Evolutionary conservation across 1,140 invertebrate genomes (phyloP).

Genomic region (Trachelipus rathkii): DNA sequence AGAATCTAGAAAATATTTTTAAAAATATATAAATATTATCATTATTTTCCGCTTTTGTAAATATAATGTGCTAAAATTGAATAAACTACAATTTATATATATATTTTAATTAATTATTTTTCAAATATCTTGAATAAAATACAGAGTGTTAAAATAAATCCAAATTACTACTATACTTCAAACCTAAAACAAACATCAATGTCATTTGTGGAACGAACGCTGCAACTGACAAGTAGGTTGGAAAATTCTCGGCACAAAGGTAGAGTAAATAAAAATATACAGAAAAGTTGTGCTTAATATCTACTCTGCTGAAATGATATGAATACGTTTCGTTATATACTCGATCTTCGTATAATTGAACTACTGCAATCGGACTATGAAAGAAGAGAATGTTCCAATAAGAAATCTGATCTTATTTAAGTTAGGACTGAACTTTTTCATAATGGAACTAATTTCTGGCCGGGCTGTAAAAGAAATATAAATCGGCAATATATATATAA

Average conservation of each 20-base stretch:
- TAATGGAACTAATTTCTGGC: slow-evolving; percentile 34
- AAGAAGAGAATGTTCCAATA: slow-evolving; percentile 59
- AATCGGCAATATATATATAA: slow-evolving; percentile 79
- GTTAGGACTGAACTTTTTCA: slow-evolving; percentile 61
- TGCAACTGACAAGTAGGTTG: slow-evolving; percentile 59
- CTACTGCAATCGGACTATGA: slow-evolving; percentile 65
- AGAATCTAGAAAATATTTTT: too few species aligned
- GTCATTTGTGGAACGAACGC: slow-evolving; percentile 71
- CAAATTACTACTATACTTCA: slow-evolving; percentile 63
- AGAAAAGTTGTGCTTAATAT: slow-evolving; percentile 96
- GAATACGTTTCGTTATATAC: slow-evolving; percentile 90
- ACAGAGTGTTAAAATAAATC: too few species aligned
- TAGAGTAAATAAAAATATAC: slow-evolving; percentile 92
- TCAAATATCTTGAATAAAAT: too few species aligned
- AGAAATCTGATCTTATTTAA: slow-evolving; percentile 63
- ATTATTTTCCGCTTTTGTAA: too few species aligned
- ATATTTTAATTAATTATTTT: too few species aligned
- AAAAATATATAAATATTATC: too few species aligned
- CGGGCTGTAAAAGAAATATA: slow-evolving; percentile 62
- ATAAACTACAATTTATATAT: too few species aligned
- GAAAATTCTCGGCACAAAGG: slow-evolving; percentile 58
- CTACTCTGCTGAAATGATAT: slow-evolving; percentile 92
- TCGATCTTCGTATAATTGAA: slow-evolving; percentile 78
- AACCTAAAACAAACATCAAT: slow-evolving; percentile 65
- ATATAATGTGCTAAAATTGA: too few species aligned